These are phyloP conservation scores for Ceyx cyanopectus DNA, from an alignment of 2,113 vertebrate species.

Conservation along the genomic window DNA sequence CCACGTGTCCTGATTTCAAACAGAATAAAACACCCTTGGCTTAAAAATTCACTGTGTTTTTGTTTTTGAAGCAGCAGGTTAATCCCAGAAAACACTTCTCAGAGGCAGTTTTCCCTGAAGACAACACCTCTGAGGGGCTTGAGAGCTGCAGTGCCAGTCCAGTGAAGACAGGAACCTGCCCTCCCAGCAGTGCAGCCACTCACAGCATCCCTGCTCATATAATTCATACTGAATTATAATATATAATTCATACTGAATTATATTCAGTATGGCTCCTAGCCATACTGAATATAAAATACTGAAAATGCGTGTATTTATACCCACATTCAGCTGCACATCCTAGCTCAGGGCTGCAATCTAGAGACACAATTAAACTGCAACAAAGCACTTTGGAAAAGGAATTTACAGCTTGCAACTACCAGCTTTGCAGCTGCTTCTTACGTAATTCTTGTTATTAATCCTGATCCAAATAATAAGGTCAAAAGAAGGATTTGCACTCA, in stretches of 20 bases:
- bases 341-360: background rate
- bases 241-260: too few relatives aligned
- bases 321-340: background rate
- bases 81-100: background rate
- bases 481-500: background rate
- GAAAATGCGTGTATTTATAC: background rate
- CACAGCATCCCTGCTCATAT: background rate
- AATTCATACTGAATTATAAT: too few relatives aligned
- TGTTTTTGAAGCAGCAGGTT: background rate
- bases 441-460: background rate
- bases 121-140: background rate
- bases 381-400: background rate
- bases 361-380: background rate
- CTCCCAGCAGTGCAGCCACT: background rate
- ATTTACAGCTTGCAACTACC: background rate
- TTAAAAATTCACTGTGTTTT: background rate
- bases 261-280: too few relatives aligned
- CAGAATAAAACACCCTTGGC: background rate
- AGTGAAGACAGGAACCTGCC: background rate
- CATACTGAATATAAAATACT: too few relatives aligned
- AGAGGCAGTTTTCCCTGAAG: background rate
- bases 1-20: background rate
- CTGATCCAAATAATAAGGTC: background rate
- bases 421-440: background rate
- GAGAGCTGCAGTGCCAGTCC: background rate